Evolutionary conservation across 1,140 invertebrate species (phyloP), one percentile per base, ranked within the genome.

Genomic region (Leguminivora glycinivorella): DNA sequence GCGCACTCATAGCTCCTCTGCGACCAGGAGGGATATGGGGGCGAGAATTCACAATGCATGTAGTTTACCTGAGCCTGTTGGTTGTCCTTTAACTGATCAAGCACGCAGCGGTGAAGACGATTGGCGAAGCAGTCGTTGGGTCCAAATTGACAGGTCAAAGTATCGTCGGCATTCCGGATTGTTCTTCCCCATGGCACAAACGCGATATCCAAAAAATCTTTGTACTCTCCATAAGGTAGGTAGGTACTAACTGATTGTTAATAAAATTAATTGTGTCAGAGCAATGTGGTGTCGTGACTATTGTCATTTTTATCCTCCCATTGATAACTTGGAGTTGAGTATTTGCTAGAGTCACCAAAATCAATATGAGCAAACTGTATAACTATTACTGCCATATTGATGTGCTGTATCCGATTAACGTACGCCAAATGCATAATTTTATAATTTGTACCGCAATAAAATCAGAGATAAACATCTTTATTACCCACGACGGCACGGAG

Each of bases 111-210:
- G n/a, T 91, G 88, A 9, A 91, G 75, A 10, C 84, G 79, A 68
- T 92, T 91, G 0, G 84, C 89, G 80, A 80, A 88, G 72, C 90
- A 92, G 56, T 90, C 87, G 5, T 60, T 73, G 0, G 26, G 26
- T 7, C 79, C 77, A 67, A 87, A 91, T 56, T 89, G 86, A 56
- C 90, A 92, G 2, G 63, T 60, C 0, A 85, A 60, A 7, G 17
- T 70, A n/a, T 76, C 81, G n/a, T 81, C 74, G 9, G 70, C 67
- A 25, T 72, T 60, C 17, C 81, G 73, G 25, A 22, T 63, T 1
- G 87, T 81, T 47, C 84, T 82, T 4, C 87, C 90, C 90, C 90
- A 92, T 1, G 88, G 84, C 0, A 91, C 75, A 34, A 90, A 90
- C 68, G 88, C 80, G 0, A 90, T 58, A 5, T 89, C 82, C 43